These are phyloP conservation scores for Petrophora chlorosata DNA, from an alignment of 2,888 invertebrate species.

Conservation along the genomic window DNA sequence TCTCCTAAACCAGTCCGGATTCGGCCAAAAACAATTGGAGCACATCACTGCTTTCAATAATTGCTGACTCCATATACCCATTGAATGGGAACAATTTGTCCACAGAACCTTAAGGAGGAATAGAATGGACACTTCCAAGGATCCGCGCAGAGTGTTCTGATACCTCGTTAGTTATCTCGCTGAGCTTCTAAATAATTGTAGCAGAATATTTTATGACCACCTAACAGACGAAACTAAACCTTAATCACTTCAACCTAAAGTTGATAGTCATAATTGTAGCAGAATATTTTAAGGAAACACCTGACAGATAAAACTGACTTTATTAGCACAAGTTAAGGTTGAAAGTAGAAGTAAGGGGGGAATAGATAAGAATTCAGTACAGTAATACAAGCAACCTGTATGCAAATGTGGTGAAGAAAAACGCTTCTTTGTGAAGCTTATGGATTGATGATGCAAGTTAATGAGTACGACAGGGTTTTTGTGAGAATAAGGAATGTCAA, in stretches of 20 bases:
- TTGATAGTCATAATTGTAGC: not conserved
- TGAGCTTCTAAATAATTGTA: slow-evolving; percentile 76
- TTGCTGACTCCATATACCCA: slow-evolving; percentile 63
- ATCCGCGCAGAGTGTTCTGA: slow-evolving; percentile 64
- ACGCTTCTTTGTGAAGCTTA: not conserved
- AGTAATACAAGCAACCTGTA: not conserved
- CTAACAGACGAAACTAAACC: not conserved
- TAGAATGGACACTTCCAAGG: slow-evolving; percentile 71
- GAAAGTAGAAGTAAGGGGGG: not conserved
- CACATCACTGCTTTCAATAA: slow-evolving; percentile 47
- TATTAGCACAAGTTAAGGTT: not conserved
- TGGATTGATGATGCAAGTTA: not conserved
- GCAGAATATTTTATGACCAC: slow-evolving; percentile 27
- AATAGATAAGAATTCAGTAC: slow-evolving; percentile 1
- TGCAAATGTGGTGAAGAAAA: not conserved
- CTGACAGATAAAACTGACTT: not conserved
- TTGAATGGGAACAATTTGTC: slow-evolving; percentile 47
- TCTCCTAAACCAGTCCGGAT: not conserved
- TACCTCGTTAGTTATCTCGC: slow-evolving; percentile 78
- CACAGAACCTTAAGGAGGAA: slow-evolving; percentile 41
- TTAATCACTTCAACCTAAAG: not conserved
- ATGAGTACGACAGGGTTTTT: no score
- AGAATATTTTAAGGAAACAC: not conserved
- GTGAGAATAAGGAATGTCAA: no score
- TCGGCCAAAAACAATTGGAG: slow-evolving; percentile 15